A percentile compares a stretch with the other conserved stretches of the same genome.
phyloP scores from a whole-genome alignment of 2,113 vertebrate genomes.

The Alethe diademata region DNA sequence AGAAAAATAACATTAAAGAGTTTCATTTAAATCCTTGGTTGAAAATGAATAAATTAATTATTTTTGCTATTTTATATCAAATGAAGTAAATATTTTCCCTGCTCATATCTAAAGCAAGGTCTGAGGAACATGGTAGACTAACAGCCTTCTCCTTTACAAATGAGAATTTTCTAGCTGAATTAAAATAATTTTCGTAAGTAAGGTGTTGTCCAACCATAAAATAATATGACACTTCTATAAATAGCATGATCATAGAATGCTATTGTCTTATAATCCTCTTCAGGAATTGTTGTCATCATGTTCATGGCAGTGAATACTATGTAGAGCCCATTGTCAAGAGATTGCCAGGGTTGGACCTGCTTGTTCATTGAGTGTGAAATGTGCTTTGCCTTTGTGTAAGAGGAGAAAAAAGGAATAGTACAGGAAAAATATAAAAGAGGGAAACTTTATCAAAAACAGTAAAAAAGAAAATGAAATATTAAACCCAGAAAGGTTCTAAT shows the following conservation, averaged over 20 bases:
- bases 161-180: neutral
- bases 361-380: neutral
- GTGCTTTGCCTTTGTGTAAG: neutral
- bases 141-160: neutral
- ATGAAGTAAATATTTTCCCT: neutral
- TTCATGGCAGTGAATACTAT: neutral
- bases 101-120: neutral
- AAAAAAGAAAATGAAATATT: neutral
- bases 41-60: neutral
- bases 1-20: neutral
- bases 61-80: neutral
- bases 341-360: neutral
- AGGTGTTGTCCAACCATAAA: neutral
- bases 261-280: neutral
- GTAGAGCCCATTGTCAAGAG: neutral
- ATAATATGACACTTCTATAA: neutral
- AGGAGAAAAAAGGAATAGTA: neutral
- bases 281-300: neutral
- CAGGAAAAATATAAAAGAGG: neutral
- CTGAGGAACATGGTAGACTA: neutral
- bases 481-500: neutral
- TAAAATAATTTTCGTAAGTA: neutral
- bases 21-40: neutral
- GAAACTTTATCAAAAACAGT: neutral
- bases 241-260: neutral